These are phyloP conservation scores for Margarornis squamiger DNA, from an alignment of 2,797 vertebrate genomes.

Conservation along the genomic window DNA sequence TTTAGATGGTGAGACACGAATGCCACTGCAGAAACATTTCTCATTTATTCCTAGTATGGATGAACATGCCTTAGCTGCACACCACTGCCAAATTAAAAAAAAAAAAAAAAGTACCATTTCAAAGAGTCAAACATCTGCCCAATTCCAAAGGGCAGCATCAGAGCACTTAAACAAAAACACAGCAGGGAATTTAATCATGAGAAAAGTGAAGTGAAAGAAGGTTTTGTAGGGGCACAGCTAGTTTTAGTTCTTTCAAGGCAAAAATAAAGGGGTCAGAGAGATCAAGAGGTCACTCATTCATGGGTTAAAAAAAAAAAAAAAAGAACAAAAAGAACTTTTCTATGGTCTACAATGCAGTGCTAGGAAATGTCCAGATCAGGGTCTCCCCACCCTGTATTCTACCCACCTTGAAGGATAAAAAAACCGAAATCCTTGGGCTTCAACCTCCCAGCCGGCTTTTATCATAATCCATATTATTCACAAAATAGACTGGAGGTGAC, in stretches of 20 bases:
- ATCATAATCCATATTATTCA: constrained; percentile 64
- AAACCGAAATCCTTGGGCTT: constrained; percentile 59
- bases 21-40: neutral
- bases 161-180: constrained; percentile 56
- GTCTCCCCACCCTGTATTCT: constrained; percentile 44
- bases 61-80: constrained; percentile 9
- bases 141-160: constrained; percentile 26
- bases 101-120: neutral
- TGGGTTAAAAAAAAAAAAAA: constrained; percentile 15
- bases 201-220: constrained; percentile 54
- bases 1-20: neutral
- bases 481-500: constrained; percentile 66
- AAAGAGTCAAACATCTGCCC: constrained; percentile 57
- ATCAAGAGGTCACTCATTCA: constrained; percentile 46
- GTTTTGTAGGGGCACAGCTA: constrained; percentile 27
- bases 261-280: constrained; percentile 47
- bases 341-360: constrained; percentile 32
- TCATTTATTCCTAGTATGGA: neutral
- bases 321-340: constrained; percentile 52
- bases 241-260: constrained; percentile 51
- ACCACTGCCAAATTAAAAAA: neutral
- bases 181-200: constrained; percentile 67
- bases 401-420: constrained; percentile 67
- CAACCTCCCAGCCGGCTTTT: constrained; percentile 54
- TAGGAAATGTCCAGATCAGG: constrained; percentile 61